Base-by-base conservation (phyloP, 2,888 invertebrate genomes). In the Mythimna lalbum region DNA sequence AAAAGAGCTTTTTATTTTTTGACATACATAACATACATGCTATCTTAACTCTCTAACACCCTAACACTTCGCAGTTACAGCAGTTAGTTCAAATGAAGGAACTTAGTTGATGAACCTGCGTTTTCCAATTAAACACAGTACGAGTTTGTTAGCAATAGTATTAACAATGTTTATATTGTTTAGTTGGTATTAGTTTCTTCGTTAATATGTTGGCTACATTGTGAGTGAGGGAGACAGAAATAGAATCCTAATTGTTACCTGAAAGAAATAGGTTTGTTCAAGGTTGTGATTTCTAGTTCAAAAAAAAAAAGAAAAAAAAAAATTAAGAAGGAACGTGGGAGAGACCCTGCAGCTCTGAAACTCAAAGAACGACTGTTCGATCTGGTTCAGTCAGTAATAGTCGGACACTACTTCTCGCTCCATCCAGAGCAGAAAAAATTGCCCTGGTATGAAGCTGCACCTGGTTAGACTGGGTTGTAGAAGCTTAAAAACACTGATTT, bases 111-210 rank as follows among this genome's bases (percentile, higher is more conserved):
- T 86, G 82, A 79, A 78, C 72, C 81, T 75, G 70, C 78, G 82
- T 81, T 83, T 86, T 87, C 82, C 81, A 88, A 88, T 88, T 87
- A 84, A 88, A 88, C 82, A 82, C 80, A 70, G 72, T 81, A 71
- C 82, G 79, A 85, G 76, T 83, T n/a, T 81, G 74, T 75, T 82
- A 79, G 75, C 57, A 80, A 78, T 82, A 67, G 78, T 75, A 87
- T 88, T 83, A 86, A 84, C 85, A 76, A 63, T 70, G 80, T 83
- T 81, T 78, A 82, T 82, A 77, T 68, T 78, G 80, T 81, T 69
- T 69, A 72, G 70, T 76, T 63, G 67, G 83, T 84, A 82, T 56
- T 70, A 71, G 78, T 71, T 76, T 62, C 59, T 59, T n/a, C 31
- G 36, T 36, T 47, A 14, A 59, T 49, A 62, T 21, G 49, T 69